These are phyloP conservation scores for Spisula subtruncata DNA, from an alignment of 2,888 invertebrate species.

Conservation along the genomic window DNA sequence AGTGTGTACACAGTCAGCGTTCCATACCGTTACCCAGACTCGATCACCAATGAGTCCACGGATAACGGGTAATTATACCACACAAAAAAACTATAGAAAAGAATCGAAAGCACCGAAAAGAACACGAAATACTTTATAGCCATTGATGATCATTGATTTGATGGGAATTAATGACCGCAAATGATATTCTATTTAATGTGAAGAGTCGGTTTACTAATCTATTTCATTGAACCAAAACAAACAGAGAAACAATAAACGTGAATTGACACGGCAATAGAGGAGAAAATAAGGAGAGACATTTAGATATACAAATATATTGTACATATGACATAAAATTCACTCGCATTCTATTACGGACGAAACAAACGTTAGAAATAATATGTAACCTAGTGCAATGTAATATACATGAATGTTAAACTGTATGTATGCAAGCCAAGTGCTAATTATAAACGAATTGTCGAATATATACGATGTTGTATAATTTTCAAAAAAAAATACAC, in stretches of 20 bases:
- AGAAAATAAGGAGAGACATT: neutral
- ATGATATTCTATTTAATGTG: conserved; percentile 28
- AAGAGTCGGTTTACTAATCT: conserved; percentile 19
- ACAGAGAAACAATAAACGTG: conserved; percentile 1
- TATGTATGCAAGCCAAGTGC: too few species aligned
- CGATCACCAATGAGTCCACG: conserved; percentile 46
- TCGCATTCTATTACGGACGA: neutral
- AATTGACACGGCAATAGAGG: conserved; percentile 9
- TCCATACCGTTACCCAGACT: conserved; percentile 63
- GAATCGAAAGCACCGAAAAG: conserved; percentile 25
- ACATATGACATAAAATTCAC: neutral
- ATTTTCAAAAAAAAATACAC: too few species aligned
- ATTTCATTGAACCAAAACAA: conserved; percentile 20
- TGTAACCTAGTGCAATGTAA: too few species aligned
- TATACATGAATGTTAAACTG: too few species aligned
- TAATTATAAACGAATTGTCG: too few species aligned
- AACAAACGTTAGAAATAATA: neutral
- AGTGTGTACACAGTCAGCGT: conserved; percentile 63
- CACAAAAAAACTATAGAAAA: conserved; percentile 21
- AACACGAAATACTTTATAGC: conserved; percentile 40
- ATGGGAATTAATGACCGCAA: conserved; percentile 24
- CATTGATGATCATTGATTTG: conserved; percentile 39
- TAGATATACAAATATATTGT: neutral
- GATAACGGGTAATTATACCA: conserved; percentile 24
- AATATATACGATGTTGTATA: too few species aligned